phyloP scores from a whole-genome alignment of 2,113 vertebrate species.

The Ariopsis seemanni region DNA sequence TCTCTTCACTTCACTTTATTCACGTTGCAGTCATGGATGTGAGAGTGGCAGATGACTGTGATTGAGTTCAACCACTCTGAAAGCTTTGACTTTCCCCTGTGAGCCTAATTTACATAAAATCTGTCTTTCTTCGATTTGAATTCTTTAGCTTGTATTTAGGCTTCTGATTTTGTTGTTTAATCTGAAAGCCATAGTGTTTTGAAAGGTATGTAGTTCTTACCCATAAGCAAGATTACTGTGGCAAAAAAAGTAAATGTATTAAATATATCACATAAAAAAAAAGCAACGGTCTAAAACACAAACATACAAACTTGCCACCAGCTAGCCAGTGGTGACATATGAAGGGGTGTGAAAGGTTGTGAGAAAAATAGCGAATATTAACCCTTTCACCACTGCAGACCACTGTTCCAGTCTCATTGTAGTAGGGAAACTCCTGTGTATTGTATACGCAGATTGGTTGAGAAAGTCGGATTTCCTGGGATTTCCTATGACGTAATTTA shows the following conservation, averaged over 20 bases:
- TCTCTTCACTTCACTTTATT: background rate
- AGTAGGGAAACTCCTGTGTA: too few relatives aligned
- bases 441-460: too few relatives aligned
- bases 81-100: background rate
- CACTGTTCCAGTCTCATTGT: too few relatives aligned
- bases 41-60: background rate
- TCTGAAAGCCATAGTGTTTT: background rate
- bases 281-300: background rate
- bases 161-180: background rate
- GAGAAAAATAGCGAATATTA: background rate
- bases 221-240: background rate
- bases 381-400: too few relatives aligned
- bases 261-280: background rate
- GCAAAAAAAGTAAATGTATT: background rate
- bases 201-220: background rate
- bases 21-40: background rate
- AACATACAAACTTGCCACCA: background rate
- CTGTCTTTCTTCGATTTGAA: background rate
- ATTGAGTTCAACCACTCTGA: background rate
- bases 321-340: background rate
- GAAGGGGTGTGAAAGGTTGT: background rate
- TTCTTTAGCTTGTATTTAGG: background rate
- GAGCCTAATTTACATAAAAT: background rate
- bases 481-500: too few relatives aligned
- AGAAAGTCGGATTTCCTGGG: too few relatives aligned